A percentile compares a stretch with the other conserved stretches of the same genome.
phyloP scores from a whole-genome alignment of 2,888 invertebrate species.

The Dicycla oo region DNA sequence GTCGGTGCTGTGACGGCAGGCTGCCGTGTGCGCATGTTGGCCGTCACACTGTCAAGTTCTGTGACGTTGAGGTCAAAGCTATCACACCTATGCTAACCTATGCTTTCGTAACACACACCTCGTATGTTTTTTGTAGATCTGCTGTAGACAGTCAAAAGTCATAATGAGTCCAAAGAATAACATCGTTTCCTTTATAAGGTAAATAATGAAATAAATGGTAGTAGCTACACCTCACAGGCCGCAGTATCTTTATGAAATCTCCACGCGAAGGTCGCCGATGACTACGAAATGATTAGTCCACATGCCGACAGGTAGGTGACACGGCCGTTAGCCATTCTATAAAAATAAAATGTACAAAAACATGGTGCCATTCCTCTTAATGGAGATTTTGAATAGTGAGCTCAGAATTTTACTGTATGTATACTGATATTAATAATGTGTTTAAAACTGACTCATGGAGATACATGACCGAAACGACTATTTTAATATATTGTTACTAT shows the following conservation, averaged over 20 bases:
- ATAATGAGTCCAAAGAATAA: slow-evolving; percentile 19
- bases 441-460: slow-evolving; percentile 54
- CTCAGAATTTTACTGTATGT: slow-evolving; percentile 41
- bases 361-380: slow-evolving; percentile 50
- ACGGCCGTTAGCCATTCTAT: slow-evolving; percentile 47
- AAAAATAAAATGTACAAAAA: slow-evolving; percentile 52
- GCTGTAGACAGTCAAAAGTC: slow-evolving; percentile 13
- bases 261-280: slow-evolving; percentile 58
- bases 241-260: slow-evolving; percentile 55
- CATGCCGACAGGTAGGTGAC: slow-evolving; percentile 60
- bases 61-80: slow-evolving; percentile 20
- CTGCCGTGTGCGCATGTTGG: slow-evolving; percentile 29
- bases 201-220: slow-evolving; percentile 47
- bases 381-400: slow-evolving; percentile 40
- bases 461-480: slow-evolving; percentile 48
- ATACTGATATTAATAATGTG: slow-evolving; percentile 63
- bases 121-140: slow-evolving; percentile 20
- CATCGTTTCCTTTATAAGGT: slow-evolving; percentile 36
- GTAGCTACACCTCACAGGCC: slow-evolving; percentile 32
- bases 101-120: slow-evolving; percentile 30
- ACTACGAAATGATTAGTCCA: slow-evolving; percentile 48
- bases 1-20: slow-evolving; percentile 6
- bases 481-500: slow-evolving; percentile 60
- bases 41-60: slow-evolving; percentile 17
- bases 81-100: slow-evolving; percentile 10